Evolutionary conservation across 2,888 invertebrate species (phyloP).

Genomic region (Prosopocoilus inquinatus): DNA sequence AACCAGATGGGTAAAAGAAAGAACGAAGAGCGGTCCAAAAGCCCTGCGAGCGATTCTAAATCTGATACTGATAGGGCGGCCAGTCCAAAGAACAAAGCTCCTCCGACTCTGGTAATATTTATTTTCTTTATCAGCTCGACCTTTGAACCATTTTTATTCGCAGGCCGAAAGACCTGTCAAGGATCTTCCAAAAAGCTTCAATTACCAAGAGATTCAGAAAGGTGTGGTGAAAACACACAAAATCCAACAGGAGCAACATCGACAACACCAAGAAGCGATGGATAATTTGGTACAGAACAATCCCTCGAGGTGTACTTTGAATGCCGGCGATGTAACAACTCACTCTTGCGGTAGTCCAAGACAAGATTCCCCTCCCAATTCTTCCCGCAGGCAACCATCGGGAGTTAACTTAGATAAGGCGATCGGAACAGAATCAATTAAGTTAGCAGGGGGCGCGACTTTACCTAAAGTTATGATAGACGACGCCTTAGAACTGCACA

Average conservation of each 20-base stretch:
- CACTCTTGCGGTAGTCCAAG: constrained; percentile 6
- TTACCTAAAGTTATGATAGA: constrained; percentile 14
- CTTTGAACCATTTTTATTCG: not conserved
- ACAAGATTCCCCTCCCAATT: not conserved
- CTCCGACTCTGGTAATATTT: too few species aligned
- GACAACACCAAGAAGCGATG: constrained; percentile 6
- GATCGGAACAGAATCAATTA: constrained; percentile 17
- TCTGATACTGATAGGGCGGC: not conserved
- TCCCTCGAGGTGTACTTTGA: constrained; percentile 6
- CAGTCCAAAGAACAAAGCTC: not conserved
- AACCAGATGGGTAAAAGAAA: not conserved
- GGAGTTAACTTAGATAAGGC: constrained; percentile 11
- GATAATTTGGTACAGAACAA: constrained; percentile 1
- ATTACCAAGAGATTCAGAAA: constrained; percentile 33
- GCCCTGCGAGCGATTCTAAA: not conserved
- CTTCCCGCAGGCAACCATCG: constrained; percentile 9
- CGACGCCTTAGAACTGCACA: constrained; percentile 48
- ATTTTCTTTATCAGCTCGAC: not conserved
- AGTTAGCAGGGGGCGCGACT: constrained; percentile 15
- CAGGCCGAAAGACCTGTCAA: constrained; percentile 14
- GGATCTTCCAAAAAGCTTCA: constrained; percentile 29
- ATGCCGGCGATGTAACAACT: constrained; percentile 1
- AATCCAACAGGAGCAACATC: constrained; percentile 10
- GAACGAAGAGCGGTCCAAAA: not conserved
- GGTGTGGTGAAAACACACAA: constrained; percentile 20